A percentile compares a stretch with the other conserved stretches of the same genome.
These are phyloP conservation scores for Gambelia wislizenii DNA, from an alignment of 2,797 vertebrate genomes.

Conservation along the genomic window DNA sequence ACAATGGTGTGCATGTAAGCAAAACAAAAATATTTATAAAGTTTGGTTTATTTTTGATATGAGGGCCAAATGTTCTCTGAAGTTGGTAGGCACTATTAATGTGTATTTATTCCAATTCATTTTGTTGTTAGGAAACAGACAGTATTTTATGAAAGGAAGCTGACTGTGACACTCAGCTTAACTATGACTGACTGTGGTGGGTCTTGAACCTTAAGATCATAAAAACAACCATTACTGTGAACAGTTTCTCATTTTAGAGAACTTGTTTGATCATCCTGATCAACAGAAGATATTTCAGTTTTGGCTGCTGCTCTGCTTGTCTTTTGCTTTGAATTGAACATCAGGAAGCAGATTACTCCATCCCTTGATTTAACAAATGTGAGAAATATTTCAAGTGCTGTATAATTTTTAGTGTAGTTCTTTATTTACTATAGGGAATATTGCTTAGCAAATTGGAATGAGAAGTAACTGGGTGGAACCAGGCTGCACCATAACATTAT, in stretches of 20 bases:
- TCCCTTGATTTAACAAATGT: not conserved
- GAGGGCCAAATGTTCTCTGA: slow-evolving; percentile 27
- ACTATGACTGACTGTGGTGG: slow-evolving; percentile 18
- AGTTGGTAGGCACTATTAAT: not conserved
- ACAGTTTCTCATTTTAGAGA: slow-evolving; percentile 21
- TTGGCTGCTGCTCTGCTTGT: not conserved
- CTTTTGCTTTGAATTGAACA: not conserved
- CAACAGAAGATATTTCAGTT: not conserved
- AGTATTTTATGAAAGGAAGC: slow-evolving; percentile 37
- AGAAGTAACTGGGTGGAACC: not conserved
- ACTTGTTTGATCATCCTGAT: slow-evolving; percentile 14
- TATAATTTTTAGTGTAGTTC: not conserved
- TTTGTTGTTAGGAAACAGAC: slow-evolving; percentile 45
- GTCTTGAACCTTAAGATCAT: slow-evolving; percentile 9
- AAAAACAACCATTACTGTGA: slow-evolving; percentile 22
- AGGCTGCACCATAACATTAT: not conserved
- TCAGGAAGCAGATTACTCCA: not conserved
- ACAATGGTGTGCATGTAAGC: slow-evolving; percentile 22
- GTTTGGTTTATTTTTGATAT: slow-evolving; percentile 16
- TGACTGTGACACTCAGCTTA: slow-evolving; percentile 21
- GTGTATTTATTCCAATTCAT: not conserved
- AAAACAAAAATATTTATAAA: not conserved
- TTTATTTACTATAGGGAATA: not conserved
- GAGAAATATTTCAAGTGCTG: not conserved
- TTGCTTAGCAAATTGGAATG: not conserved